Conservation (phyloP, 1,140 invertebrate species). For the Monochamus saltuarius region DNA sequence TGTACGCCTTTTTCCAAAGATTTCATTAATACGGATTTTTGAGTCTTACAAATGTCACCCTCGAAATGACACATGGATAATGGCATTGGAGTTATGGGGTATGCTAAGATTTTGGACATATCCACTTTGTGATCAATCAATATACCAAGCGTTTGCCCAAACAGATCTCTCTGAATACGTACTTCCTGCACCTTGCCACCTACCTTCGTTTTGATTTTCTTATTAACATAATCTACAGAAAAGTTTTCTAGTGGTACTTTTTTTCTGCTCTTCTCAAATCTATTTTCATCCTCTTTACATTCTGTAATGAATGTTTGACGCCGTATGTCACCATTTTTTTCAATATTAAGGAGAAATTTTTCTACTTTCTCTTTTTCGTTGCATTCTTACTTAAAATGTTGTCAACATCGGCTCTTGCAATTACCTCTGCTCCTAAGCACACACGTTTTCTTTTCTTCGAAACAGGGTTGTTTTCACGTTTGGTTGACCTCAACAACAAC, state of each 20-base stretch:
- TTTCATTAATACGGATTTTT: conserved; percentile 42
- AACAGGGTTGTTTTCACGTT: conserved; percentile 29
- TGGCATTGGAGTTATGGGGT: conserved; percentile 23
- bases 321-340: conserved; percentile 26
- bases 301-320: conserved; percentile 9
- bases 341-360: conserved; percentile 36
- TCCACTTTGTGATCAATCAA: conserved; percentile 27
- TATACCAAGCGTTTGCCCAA: conserved; percentile 29
- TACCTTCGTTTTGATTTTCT: conserved; percentile 27
- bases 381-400: conserved; percentile 37
- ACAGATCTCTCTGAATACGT: conserved; percentile 37
- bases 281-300: neutral
- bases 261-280: neutral
- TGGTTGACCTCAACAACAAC: no score
- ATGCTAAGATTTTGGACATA: conserved; percentile 30
- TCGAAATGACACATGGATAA: conserved; percentile 46
- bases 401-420: conserved; percentile 29
- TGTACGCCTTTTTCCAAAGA: conserved; percentile 33
- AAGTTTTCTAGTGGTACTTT: neutral
- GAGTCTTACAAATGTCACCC: conserved; percentile 42
- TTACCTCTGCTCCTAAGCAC: no score
- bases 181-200: conserved; percentile 33
- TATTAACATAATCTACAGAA: conserved; percentile 3
- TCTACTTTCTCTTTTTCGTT: conserved; percentile 31
- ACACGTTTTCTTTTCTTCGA: no score